phyloP scores from a whole-genome alignment of 2,888 invertebrate species.

The Oxyteleia sp. region DNA sequence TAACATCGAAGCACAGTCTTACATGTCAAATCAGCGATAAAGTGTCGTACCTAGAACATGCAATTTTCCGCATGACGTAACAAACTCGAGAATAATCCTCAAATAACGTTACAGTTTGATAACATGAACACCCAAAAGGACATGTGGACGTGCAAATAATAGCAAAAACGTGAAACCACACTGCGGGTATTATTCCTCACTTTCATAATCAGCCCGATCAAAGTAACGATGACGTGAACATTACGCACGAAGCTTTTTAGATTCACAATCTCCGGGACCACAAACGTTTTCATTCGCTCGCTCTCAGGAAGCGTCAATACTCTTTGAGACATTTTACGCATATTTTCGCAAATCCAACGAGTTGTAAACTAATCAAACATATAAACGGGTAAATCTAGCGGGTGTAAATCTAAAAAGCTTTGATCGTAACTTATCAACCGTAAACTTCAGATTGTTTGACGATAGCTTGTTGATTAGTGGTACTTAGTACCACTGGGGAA shows the following conservation, averaged over 20 bases:
- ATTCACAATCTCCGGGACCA: constrained; percentile 50
- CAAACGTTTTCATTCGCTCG: constrained; percentile 38
- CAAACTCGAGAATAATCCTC: constrained; percentile 16
- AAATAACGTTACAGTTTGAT: no score
- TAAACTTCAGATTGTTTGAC: neutral
- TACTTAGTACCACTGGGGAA: neutral
- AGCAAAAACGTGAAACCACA: neutral
- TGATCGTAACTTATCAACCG: constrained; percentile 4
- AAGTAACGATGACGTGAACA: neutral
- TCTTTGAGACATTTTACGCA: constrained; percentile 37
- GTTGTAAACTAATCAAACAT: constrained; percentile 34
- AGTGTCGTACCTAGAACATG: constrained; percentile 6
- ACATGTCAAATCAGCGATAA: constrained; percentile 13
- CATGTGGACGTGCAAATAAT: neutral
- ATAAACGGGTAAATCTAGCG: constrained; percentile 37
- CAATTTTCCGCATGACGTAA: constrained; percentile 11
- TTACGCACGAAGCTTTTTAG: constrained; percentile 35
- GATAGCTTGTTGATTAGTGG: no score
- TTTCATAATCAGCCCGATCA: constrained; percentile 1
- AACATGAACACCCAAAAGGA: neutral
- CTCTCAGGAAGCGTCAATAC: constrained; percentile 20
- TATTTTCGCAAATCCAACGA: constrained; percentile 39
- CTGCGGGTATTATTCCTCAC: neutral
- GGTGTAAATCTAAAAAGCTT: constrained; percentile 33
- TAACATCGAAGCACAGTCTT: constrained; percentile 36